These are phyloP conservation scores for Drosophila bocqueti DNA, from an alignment of 1,140 invertebrate genomes.

Conservation along the genomic window DNA sequence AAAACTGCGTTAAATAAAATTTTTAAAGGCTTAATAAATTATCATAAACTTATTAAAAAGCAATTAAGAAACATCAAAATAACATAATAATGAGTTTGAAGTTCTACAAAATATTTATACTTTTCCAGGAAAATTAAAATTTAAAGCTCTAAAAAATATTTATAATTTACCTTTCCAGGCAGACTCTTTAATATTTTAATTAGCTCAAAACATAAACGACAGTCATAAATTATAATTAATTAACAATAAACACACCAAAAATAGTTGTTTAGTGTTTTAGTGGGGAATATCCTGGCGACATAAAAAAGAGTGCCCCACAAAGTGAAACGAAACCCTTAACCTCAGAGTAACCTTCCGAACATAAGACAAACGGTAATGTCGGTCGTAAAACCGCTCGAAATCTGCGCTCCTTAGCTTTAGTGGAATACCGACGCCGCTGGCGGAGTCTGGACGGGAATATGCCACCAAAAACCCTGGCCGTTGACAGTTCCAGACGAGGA, in stretches of 20 bases:
- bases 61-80: neutral
- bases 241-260: conserved; percentile 11
- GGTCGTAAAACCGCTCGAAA: conserved; percentile 47
- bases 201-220: neutral
- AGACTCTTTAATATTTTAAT: neutral
- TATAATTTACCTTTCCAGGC: neutral
- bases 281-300: neutral
- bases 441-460: conserved; percentile 25
- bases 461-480: conserved; percentile 8
- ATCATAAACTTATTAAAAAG: no score
- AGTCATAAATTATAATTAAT: conserved; percentile 19
- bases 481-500: conserved; percentile 33
- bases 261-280: conserved; percentile 8
- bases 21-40: no score
- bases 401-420: conserved; percentile 33
- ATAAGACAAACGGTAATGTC: conserved; percentile 50
- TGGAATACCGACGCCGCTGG: conserved; percentile 1
- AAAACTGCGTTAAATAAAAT: no score
- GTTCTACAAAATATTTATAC: no score
- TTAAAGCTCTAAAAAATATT: neutral
- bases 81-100: neutral
- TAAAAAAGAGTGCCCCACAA: conserved; percentile 16
- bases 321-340: conserved; percentile 40
- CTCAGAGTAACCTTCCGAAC: conserved; percentile 24
- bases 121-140: no score